Evolutionary conservation across 2,888 invertebrate species (phyloP).

Genomic region (Luperina nickerlii): DNA sequence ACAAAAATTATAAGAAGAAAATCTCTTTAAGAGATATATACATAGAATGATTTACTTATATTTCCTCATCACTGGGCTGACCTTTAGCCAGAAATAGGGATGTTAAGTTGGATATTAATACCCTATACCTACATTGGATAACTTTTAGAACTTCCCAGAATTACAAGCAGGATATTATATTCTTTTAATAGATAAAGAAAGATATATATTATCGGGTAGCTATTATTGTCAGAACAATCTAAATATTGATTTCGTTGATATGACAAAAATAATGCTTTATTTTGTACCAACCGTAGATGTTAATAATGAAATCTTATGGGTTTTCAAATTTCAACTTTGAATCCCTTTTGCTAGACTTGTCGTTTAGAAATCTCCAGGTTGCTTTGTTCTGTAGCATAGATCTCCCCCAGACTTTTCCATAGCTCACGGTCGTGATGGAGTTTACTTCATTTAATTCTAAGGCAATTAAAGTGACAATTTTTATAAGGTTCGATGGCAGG

Average conservation of each 20-base stretch:
- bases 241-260: background rate
- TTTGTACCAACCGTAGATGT: background rate
- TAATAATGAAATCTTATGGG: no score
- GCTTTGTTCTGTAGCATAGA: no score
- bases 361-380: no score
- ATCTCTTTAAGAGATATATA: constrained; percentile 32
- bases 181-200: background rate
- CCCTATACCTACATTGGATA: background rate
- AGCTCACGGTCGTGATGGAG: no score
- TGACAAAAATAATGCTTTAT: background rate
- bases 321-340: no score
- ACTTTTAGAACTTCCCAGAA: background rate
- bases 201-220: background rate
- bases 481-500: no score
- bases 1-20: constrained; percentile 6
- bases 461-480: no score
- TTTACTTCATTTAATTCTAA: background rate
- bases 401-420: no score
- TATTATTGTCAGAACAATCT: background rate
- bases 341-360: no score
- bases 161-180: background rate
- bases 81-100: background rate
- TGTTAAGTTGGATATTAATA: constrained; percentile 17
- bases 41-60: constrained; percentile 20
- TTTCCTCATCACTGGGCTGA: constrained; percentile 26